Evolutionary conservation across 2,888 invertebrate genomes (phyloP), one percentile per base, ranked within the genome.

Genomic region (Ectemnius cavifrons): DNA sequence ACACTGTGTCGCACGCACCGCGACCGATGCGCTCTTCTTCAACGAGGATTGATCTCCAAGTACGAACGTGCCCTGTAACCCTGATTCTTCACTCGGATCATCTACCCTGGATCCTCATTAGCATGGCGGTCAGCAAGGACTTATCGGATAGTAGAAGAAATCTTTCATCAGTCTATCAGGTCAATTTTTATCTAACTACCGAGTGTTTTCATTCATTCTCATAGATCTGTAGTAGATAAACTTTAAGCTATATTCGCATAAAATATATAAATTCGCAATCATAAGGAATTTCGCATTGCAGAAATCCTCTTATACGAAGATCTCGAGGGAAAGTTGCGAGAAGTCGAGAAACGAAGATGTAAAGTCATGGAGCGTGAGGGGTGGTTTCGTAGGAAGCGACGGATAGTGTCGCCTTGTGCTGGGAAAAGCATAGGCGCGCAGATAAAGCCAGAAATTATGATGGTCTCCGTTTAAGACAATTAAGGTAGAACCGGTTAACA

Each of bases 401-500:
- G 63, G 18, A 52, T 23, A 5, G 69, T 64, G 69, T 70, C 57
- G 62, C 65, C 18, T 57, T 47, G 16, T 16, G 58, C 45, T 62
- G 37, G 37, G 37, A 37, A 37, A 37, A 37, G 37, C 37, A 37
- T 37, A 37, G 60, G 56, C 56, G 13, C 28, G 27, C 62, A 85
- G 85, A 86, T 85, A 85, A 85, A 84, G 77, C 63, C 78, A 83
- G 37, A 84, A 86, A 86, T 85, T 85, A 85, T 86, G 86, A 83
- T 84, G 75, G 80, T 83, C 73, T 65, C 72, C 81, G 83, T 86
- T 87, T 87, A 82, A 86, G 86, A 86, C 86, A 86, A 87, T 87
- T 86, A 87, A 87, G 85, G 84, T 84, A 76, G 84, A 85, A 87
- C 86, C 85, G 87, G 87, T 87, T 86, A 86, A 85, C 82, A 86